Evolutionary conservation across 2,113 vertebrate species (phyloP).

Genomic region (Barbus barbus): DNA sequence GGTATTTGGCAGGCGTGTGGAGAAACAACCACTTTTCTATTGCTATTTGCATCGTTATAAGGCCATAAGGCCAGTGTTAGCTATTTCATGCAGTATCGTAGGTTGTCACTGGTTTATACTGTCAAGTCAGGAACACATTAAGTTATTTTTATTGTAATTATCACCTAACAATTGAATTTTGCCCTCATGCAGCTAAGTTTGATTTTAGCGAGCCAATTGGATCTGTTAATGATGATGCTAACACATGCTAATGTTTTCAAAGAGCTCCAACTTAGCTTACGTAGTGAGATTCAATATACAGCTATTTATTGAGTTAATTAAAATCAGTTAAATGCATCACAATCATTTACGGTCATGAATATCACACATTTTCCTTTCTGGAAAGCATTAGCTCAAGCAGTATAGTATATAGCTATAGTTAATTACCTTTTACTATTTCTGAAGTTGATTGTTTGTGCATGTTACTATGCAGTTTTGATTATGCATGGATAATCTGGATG

Average conservation of each 20-base stretch:
- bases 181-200: conserved; percentile 2
- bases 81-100: conserved; percentile 12
- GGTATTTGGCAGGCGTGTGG: conserved; percentile 86
- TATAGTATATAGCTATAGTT: neutral
- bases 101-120: conserved; percentile 18
- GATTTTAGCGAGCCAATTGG: neutral
- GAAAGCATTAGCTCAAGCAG: neutral
- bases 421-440: neutral
- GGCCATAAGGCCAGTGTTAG: conserved; percentile 28
- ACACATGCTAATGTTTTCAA: neutral
- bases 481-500: neutral
- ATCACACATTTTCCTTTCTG: neutral
- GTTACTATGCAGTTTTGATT: neutral
- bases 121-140: neutral
- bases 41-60: conserved; percentile 41
- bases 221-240: neutral
- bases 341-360: neutral
- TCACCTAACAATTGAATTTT: neutral
- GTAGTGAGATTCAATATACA: neutral
- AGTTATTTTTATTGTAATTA: conserved; percentile 13
- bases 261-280: too few relatives aligned
- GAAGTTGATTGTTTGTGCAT: neutral
- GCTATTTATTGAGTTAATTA: neutral
- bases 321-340: neutral
- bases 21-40: conserved; percentile 69